phyloP scores from a whole-genome alignment of 2,797 vertebrate genomes.

The Saxicola maurus region DNA sequence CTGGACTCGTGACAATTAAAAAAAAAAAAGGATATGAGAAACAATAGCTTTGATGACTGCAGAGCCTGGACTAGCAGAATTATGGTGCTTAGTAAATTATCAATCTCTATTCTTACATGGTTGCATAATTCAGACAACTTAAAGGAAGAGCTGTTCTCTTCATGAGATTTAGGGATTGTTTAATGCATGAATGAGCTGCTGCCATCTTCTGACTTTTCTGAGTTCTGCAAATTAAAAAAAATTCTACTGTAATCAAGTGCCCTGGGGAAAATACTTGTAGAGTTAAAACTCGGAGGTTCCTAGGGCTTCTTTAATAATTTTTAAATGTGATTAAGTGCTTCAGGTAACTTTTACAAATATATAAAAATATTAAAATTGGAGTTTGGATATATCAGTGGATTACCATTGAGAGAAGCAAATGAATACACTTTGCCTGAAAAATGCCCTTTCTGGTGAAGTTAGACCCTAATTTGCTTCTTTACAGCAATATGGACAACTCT shows the following conservation, averaged over 20 bases:
- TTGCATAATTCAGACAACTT: conserved; percentile 42
- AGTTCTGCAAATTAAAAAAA: conserved; percentile 67
- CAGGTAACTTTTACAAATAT: background rate
- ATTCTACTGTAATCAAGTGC: conserved; percentile 10
- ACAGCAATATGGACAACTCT: background rate
- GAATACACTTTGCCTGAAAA: background rate
- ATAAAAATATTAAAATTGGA: background rate
- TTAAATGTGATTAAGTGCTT: background rate
- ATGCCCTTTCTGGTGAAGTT: background rate
- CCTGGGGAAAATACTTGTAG: conserved; percentile 16
- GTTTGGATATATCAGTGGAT: background rate
- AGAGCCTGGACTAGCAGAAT: background rate
- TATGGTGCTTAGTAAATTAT: conserved; percentile 8
- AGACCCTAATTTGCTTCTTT: background rate
- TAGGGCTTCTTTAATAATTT: background rate
- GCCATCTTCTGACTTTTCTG: conserved; percentile 67
- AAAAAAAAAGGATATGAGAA: background rate
- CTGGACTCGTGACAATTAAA: background rate
- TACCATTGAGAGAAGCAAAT: background rate
- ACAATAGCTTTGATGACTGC: background rate
- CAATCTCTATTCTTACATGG: conserved; percentile 3
- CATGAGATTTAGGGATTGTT: conserved; percentile 27
- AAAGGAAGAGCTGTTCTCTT: conserved; percentile 33
- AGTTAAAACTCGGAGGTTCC: background rate
- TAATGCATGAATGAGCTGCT: conserved; percentile 66